A percentile compares a stretch with the other conserved stretches of the same genome.
Evolutionary conservation across 2,113 vertebrate species (phyloP).

Genomic region (Carassius auratus): DNA sequence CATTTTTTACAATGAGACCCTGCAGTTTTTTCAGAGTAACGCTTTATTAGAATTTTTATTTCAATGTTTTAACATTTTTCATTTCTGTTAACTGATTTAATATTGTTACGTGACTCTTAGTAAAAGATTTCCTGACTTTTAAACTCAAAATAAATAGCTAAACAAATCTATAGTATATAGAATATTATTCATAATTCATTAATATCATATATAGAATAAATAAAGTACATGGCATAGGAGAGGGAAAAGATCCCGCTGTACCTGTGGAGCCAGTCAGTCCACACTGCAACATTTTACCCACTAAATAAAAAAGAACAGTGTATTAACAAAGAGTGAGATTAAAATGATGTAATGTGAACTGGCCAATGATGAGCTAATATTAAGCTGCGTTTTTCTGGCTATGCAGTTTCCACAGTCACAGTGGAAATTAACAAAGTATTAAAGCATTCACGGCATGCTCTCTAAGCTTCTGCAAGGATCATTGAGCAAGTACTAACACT

Average conservation of each 20-base stretch:
- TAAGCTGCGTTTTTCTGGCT: not conserved
- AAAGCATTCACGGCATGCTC: not conserved
- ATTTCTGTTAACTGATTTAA: too few relatives aligned
- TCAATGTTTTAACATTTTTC: too few relatives aligned
- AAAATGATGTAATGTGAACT: not conserved
- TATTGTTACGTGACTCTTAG: not conserved
- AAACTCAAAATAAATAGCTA: not conserved
- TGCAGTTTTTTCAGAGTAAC: not conserved
- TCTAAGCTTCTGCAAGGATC: not conserved
- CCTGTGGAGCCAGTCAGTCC: not conserved
- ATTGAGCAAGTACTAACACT: not conserved
- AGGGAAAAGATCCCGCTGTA: not conserved
- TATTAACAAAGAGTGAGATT: not conserved
- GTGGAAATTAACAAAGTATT: not conserved
- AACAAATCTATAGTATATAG: not conserved
- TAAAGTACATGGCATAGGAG: not conserved
- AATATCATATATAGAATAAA: not conserved
- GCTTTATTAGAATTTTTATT: not conserved
- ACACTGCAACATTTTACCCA: not conserved
- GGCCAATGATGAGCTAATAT: not conserved
- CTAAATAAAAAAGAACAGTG: not conserved
- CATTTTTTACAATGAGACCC: too few relatives aligned
- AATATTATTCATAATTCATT: too few relatives aligned
- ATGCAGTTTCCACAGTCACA: not conserved
- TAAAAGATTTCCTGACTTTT: not conserved